Percentiles rank a stretch among this genome's conserved stretches.
These are phyloP conservation scores for Eupleurogrammus muticus DNA, from an alignment of 2,797 vertebrate genomes.

Conservation along the genomic window DNA sequence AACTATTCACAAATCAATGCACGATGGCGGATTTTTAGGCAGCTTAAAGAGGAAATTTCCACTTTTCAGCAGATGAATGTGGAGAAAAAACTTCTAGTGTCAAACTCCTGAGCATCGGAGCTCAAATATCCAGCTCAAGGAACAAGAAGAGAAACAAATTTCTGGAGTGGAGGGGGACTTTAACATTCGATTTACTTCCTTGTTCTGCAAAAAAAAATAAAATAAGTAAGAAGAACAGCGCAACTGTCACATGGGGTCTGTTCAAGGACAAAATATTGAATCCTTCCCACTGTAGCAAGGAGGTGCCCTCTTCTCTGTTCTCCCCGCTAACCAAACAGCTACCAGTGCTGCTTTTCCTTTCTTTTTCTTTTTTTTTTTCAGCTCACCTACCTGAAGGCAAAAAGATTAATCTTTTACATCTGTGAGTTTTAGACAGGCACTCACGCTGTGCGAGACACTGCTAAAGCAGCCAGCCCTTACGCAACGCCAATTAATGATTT, in stretches of 20 bases:
- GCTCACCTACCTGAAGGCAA: slow-evolving; percentile 89
- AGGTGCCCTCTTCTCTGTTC: slow-evolving; percentile 74
- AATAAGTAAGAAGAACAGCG: slow-evolving; percentile 60
- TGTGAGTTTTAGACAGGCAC: slow-evolving; percentile 90
- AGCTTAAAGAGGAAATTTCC: no score
- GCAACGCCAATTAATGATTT: slow-evolving; percentile 94
- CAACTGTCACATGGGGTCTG: slow-evolving; percentile 59
- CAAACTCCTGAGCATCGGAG: no score
- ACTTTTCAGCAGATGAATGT: no score
- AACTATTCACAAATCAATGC: no score
- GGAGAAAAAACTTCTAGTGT: no score
- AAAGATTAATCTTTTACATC: slow-evolving; percentile 88
- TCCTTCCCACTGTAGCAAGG: slow-evolving; percentile 54
- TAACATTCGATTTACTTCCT: slow-evolving; percentile 66
- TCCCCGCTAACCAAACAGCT: slow-evolving; percentile 82
- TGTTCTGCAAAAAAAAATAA: slow-evolving; percentile 44
- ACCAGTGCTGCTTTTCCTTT: slow-evolving; percentile 59
- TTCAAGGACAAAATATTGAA: slow-evolving; percentile 83
- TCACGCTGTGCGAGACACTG: slow-evolving; percentile 89
- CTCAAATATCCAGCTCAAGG: no score
- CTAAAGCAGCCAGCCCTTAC: slow-evolving; percentile 85
- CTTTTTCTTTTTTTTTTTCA: slow-evolving; percentile 47
- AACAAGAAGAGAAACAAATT: no score
- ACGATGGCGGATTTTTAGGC: no score
- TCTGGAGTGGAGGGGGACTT: slow-evolving; percentile 1